Evolutionary conservation across 1,140 invertebrate species (phyloP), one percentile per base, ranked within the genome.

Genomic region (Orussus abietinus): DNA sequence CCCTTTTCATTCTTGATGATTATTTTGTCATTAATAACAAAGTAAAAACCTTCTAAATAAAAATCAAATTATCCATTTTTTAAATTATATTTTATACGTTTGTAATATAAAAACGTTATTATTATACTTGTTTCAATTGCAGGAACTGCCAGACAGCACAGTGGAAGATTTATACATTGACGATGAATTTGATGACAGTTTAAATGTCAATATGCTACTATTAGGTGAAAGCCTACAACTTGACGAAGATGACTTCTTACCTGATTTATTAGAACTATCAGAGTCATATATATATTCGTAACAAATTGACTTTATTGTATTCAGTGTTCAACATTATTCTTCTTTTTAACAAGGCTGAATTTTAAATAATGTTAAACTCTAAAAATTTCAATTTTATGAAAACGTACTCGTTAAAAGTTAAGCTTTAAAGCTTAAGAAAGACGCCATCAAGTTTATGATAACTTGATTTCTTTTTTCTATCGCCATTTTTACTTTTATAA

Each of bases 101-200:
- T 7, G n/a, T 7, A 25, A 25, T n/a, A 25, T n/a, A 25, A 25
- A 25, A 25, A 7, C n/a, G 5, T 17, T 29, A 29, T 10, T 29
- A 22, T 11, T 32, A 21, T 11, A 33, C 29, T 41, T 36, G 12
- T 38, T 13, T n/a, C 32, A 34, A 2, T 57, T 59, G 7, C 33
- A 58, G 52, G 50, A 55, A 29, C 3, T 51, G 13, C 38, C 38
- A 12, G 49, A 53, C 17, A 55, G 15, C 38, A 55, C 50, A 2
- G 33, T 54, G 2, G 62, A 67, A 32, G 62, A 67, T 32, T 32
- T 67, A 25, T 67, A 67, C 12, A 62, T 67, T 39, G 64, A 67
- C 12, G 64, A 67, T 36, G 64, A 67, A 40, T 65, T 65, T 21
- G 57, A 45, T 6, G 52, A 56, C 13, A 53, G 17, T 31, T 54